Conservation (phyloP, 92 coral and sea anemone genomes). For the Zoanthus sansibaricus region DNA sequence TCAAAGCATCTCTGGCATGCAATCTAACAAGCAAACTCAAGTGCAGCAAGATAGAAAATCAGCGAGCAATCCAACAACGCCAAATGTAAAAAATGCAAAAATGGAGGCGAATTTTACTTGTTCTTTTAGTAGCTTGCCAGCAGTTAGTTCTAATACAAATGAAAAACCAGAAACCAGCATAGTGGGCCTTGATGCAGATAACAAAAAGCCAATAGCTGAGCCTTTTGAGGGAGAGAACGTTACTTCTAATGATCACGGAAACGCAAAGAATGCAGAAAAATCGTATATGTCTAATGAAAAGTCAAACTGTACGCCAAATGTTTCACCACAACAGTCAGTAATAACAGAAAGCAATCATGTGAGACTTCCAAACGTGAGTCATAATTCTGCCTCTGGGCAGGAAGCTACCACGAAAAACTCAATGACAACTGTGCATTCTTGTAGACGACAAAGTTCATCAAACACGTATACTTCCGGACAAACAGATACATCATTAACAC, state of each 20-base stretch:
- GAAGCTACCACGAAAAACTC: background rate
- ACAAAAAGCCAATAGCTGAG: background rate
- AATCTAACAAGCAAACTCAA: background rate
- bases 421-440: background rate
- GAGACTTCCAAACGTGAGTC: background rate
- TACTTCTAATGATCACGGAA: background rate
- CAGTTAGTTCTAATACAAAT: background rate
- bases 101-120: background rate
- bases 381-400: background rate
- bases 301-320: background rate
- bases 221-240: background rate
- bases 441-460: constrained; percentile 11
- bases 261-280: background rate
- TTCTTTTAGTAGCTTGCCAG: background rate
- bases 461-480: background rate
- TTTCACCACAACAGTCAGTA: background rate
- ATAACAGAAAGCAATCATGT: background rate
- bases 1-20: constrained; percentile 20
- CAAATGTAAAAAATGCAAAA: background rate
- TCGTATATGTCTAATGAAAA: background rate
- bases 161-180: background rate
- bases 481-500: background rate
- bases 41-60: background rate
- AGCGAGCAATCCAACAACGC: constrained; percentile 14
- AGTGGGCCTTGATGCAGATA: background rate